Base-by-base conservation (phyloP, 2,888 invertebrate species). In the Leucophenga montana region DNA sequence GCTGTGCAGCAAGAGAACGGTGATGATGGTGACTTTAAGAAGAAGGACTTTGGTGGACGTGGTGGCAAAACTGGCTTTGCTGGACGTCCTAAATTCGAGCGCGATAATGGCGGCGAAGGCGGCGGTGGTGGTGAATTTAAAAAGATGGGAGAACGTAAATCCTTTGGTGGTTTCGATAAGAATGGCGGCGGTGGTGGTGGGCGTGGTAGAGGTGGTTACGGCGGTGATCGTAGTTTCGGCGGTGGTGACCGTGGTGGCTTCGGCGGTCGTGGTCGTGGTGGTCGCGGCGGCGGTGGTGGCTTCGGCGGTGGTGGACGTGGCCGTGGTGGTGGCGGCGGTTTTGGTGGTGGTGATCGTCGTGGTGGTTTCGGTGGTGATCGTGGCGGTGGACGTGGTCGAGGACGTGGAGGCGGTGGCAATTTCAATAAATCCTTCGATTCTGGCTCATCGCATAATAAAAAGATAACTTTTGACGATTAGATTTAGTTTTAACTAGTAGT, bases 361-460 rank as follows among this genome's bases (percentile, higher is more conserved):
- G 75, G 75, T 0, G 62, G 67, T 13, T 50, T 68, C 3, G 67
- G 71, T 8, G 68, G 72, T 44, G 71, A 71, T 8, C 64, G 69
- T 1, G 69, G 74, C 4, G 72, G 74, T 13, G 70, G 79, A 74
- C 82, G 90, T 73, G 82, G 88, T 1, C 84, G 85, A 70, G 78
- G 87, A 65, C 80, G 82, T 69, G 75, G 83, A 61, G 76, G 77
- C n/a, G 85, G 88, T n/a, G 72, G 72, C 11, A 77, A 82, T 0
- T 87, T 86, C 80, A 92, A 92, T 84, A 91, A 92, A 84, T 92
- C 92, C 85, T 93, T 92, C 79, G 92, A 89, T 22, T 87, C 79
- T 3, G 78, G 76, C 69, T 27, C 89, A 83, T 87, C 62, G 76
- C 79, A 81, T 50, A 87, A 87, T 71, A 88, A 89, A 73, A 88